Evolutionary conservation across 2,797 vertebrate species (phyloP), one percentile per base, ranked within the genome.

Genomic region (Oreochromis grahami): DNA sequence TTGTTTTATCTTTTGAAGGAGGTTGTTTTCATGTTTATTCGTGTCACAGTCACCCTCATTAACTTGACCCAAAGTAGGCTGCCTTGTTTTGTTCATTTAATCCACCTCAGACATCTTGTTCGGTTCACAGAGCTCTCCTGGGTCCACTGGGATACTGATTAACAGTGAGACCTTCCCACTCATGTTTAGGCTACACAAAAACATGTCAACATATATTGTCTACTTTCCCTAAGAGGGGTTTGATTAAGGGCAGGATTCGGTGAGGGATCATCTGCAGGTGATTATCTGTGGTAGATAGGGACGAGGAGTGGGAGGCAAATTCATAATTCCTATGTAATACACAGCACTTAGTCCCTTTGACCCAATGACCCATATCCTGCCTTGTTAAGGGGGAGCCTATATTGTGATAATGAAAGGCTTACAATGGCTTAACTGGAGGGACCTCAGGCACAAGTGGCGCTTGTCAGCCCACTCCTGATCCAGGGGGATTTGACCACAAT

Each of bases 301-400:
- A 84, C 51, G 81, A 85, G 65, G 76, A 87, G 76, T 79, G 60
- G 38, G 50, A 83, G 52, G 32, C 76, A 91, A 83, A 88, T 89
- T 89, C 89, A 94, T 94, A 93, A 95, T 94, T 93, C 93, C 94
- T 55, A 85, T 92, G 92, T 94, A 93, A 93, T 93, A 93, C 93
- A 85, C 86, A 81, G 85, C 83, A 89, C 90, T 93, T 89, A 90
- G 92, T 92, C 91, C 87, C 83, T 88, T 82, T 95, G 95, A 95
- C 95, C 95, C 92, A 93, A 83, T 96, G 94, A 93, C 95, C 94
- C 81, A 96, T 89, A 96, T 96, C 92, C 93, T 80, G 91, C 88
- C 94, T 94, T 92, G 87, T 92, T 88, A 89, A 84, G 78, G 77
- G 81, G 91, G 86, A 85, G 91, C 48, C 86, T 92, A 87, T 93